A percentile compares a stretch with the other conserved stretches of the same genome.
Evolutionary conservation across 2,113 vertebrate species (phyloP).

Genomic region (Hippocampus zosterae): DNA sequence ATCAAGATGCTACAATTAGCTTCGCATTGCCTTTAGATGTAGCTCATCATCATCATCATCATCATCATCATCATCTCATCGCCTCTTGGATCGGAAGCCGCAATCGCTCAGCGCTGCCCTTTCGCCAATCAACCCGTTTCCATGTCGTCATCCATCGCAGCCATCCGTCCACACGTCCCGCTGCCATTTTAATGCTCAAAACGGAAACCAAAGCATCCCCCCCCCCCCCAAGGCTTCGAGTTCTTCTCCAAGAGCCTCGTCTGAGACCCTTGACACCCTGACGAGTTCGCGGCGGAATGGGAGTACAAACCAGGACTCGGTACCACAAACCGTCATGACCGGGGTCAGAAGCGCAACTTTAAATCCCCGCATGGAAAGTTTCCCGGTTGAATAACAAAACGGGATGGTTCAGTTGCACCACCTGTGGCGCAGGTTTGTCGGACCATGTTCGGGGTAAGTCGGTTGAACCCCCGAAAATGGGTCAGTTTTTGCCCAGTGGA

Average conservation of each 20-base stretch:
- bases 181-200: constrained; percentile 55
- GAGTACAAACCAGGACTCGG: constrained; percentile 24
- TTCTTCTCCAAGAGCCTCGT: constrained; percentile 43
- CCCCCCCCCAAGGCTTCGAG: constrained; percentile 37
- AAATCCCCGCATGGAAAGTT: neutral
- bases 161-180: constrained; percentile 18
- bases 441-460: neutral
- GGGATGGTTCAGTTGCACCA: neutral
- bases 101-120: neutral
- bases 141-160: constrained; percentile 29
- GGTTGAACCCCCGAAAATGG: neutral
- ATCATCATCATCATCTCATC: neutral
- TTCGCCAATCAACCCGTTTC: constrained; percentile 9
- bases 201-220: constrained; percentile 72
- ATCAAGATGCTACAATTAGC: neutral
- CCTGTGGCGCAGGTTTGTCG: neutral
- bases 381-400: neutral
- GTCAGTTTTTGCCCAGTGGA: neutral
- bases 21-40: neutral
- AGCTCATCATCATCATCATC: neutral
- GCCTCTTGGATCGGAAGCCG: neutral
- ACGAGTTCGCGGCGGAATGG: neutral
- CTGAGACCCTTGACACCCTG: constrained; percentile 52
- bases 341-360: constrained; percentile 48
- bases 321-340: neutral